These are phyloP conservation scores for Seriola quinqueradiata DNA, from an alignment of 2,113 vertebrate species.

Conservation along the genomic window DNA sequence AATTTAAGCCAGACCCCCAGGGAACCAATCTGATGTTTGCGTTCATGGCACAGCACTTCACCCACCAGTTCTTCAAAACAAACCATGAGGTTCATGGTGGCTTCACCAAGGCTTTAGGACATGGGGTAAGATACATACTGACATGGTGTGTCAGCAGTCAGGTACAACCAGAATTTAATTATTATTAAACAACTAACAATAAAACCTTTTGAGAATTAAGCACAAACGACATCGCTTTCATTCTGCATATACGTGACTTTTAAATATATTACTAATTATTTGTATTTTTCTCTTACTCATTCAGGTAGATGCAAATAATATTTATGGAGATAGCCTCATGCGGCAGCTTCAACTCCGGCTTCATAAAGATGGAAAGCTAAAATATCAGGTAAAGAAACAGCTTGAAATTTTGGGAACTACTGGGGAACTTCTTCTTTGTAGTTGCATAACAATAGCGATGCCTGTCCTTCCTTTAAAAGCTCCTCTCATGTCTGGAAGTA, in stretches of 20 bases:
- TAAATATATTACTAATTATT: neutral
- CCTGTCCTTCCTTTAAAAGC: too few species aligned
- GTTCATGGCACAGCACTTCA: constrained; percentile 98
- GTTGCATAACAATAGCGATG: too few species aligned
- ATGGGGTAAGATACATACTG: constrained; percentile 87
- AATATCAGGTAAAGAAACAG: constrained; percentile 88
- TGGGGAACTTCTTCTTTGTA: too few species aligned
- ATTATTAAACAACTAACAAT: too few species aligned
- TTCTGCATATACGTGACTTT: neutral
- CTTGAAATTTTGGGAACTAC: neutral
- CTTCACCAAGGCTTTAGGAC: constrained; percentile 93
- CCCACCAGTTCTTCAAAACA: constrained; percentile 97
- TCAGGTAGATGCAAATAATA: constrained; percentile 93
- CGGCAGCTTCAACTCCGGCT: constrained; percentile 91
- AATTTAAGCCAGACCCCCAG: constrained; percentile 90
- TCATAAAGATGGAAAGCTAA: constrained; percentile 92
- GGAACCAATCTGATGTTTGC: constrained; percentile 95
- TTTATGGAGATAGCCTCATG: constrained; percentile 91
- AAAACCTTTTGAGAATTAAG: neutral
- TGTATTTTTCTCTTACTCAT: neutral
- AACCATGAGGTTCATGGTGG: constrained; percentile 86
- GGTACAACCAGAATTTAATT: neutral
- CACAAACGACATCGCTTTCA: neutral
- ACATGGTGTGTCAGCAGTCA: neutral
- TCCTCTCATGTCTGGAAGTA: too few species aligned